Conservation (phyloP, 2,888 invertebrate species). For the Timandra comae region DNA sequence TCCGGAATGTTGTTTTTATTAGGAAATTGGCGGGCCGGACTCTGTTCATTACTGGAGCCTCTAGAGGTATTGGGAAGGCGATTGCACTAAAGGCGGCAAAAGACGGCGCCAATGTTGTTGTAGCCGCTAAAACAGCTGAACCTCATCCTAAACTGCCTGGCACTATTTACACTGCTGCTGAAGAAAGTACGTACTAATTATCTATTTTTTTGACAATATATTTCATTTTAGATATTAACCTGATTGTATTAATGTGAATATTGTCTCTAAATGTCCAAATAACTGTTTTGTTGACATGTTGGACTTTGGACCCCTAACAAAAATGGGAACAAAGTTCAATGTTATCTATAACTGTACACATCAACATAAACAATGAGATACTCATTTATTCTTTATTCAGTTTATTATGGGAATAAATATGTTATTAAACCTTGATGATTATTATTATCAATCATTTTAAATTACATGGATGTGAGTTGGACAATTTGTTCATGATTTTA, state of each 20-base stretch:
- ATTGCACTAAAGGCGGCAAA: constrained; percentile 94
- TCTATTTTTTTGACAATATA: too few species aligned
- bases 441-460: too few species aligned
- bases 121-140: constrained; percentile 94
- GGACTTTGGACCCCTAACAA: constrained; percentile 46
- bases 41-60: constrained; percentile 96
- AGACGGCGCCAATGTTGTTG: constrained; percentile 94
- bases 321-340: constrained; percentile 15
- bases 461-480: too few species aligned
- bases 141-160: constrained; percentile 94
- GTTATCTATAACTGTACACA: not conserved
- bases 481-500: too few species aligned
- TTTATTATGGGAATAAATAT: too few species aligned
- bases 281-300: constrained; percentile 18
- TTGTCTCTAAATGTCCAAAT: not conserved
- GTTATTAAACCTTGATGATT: too few species aligned
- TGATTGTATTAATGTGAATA: too few species aligned
- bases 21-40: constrained; percentile 88
- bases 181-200: constrained; percentile 82
- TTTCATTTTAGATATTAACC: too few species aligned
- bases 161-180: constrained; percentile 92
- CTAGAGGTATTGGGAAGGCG: constrained; percentile 96
- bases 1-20: constrained; percentile 26
- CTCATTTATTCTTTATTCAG: too few species aligned
- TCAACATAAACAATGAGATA: not conserved